A percentile compares a stretch with the other conserved stretches of the same genome.
These are phyloP conservation scores for Hydractinia echinata DNA, from an alignment of 30 jellyfish, hydroid and myxozoan genomes.

Conservation along the genomic window DNA sequence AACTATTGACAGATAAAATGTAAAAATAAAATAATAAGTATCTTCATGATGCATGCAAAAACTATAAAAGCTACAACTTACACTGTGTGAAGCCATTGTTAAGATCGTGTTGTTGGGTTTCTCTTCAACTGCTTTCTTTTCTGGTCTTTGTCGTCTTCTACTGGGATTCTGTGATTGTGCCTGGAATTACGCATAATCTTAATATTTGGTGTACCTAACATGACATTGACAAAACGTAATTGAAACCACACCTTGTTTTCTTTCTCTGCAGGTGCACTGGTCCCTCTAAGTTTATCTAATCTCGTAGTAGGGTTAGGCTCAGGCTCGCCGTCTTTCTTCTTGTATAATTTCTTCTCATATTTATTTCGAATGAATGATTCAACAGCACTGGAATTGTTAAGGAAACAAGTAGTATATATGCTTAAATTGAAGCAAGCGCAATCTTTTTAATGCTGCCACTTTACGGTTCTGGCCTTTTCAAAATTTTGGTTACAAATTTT, in stretches of 20 bases:
- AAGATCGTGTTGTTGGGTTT: constrained; percentile 24
- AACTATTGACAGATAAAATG: not conserved
- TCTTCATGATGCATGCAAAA: not conserved
- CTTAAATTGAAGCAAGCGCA: too few species aligned
- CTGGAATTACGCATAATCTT: not conserved
- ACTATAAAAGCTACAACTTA: not conserved
- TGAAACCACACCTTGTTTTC: not conserved
- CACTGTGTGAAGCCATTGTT: constrained; percentile 22
- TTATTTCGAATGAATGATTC: constrained; percentile 77
- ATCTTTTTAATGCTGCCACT: too few species aligned
- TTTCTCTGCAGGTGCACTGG: constrained; percentile 24
- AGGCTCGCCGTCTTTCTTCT: constrained; percentile 73
- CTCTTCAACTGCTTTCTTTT: constrained; percentile 23
- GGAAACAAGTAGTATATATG: too few species aligned
- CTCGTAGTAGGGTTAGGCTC: constrained; percentile 38
- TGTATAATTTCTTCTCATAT: constrained; percentile 75
- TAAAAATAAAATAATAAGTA: not conserved
- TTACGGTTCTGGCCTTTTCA: too few species aligned
- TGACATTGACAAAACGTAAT: not conserved
- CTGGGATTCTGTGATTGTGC: not conserved
- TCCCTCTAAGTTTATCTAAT: not conserved
- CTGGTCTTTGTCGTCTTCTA: constrained; percentile 7
- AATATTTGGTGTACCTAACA: not conserved
- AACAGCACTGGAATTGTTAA: constrained; percentile 48
- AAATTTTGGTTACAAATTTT: too few species aligned